Conservation (phyloP, 2,888 invertebrate genomes). For the Dorcus parallelipipedus region DNA sequence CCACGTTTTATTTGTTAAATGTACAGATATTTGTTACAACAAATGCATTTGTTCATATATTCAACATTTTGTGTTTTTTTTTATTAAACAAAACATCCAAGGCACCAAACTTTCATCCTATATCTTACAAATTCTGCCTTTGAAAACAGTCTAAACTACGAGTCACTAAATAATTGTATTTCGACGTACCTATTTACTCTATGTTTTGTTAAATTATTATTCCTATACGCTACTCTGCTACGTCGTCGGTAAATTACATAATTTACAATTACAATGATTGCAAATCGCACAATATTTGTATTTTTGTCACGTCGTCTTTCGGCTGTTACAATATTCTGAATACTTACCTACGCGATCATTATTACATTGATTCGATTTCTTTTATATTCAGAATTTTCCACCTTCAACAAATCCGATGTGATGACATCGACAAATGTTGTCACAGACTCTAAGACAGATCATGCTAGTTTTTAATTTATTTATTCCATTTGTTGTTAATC, state of each 20-base stretch:
- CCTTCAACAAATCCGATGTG: neutral
- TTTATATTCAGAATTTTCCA: neutral
- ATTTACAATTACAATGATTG: constrained; percentile 49
- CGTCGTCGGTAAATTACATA: constrained; percentile 44
- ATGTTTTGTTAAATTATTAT: constrained; percentile 13
- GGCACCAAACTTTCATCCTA: constrained; percentile 47
- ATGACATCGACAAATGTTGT: neutral
- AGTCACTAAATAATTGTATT: constrained; percentile 17
- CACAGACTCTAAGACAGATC: neutral
- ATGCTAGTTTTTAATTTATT: constrained; percentile 1
- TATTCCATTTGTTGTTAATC: neutral
- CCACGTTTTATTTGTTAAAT: constrained; percentile 36
- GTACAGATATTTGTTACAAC: constrained; percentile 49
- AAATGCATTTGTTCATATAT: constrained; percentile 42
- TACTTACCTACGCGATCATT: neutral
- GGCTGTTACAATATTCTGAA: constrained; percentile 15
- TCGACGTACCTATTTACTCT: constrained; percentile 12
- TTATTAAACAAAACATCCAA: constrained; percentile 49
- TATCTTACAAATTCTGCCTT: constrained; percentile 41
- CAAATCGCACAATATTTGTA: constrained; percentile 47
- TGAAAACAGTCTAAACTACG: constrained; percentile 39
- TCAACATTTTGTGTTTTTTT: constrained; percentile 38
- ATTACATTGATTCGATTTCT: neutral
- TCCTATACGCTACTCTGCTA: constrained; percentile 32
- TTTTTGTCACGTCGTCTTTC: constrained; percentile 26